These are phyloP conservation scores for Geophilus truncorum DNA, from an alignment of 2,888 invertebrate species.

Conservation along the genomic window DNA sequence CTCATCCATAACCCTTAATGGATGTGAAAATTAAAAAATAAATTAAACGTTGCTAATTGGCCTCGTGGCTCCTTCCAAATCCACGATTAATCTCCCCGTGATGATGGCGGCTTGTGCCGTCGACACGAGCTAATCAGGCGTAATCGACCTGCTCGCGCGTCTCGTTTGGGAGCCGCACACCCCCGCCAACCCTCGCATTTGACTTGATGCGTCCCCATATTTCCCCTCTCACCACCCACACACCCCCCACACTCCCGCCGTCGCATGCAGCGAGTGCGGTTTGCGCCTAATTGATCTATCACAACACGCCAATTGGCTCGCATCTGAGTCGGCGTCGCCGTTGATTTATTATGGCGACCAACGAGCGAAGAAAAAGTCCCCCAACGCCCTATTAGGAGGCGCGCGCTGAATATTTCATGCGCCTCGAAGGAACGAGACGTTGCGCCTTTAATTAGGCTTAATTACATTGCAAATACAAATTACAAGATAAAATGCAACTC, in stretches of 20 bases:
- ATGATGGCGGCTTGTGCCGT: background rate
- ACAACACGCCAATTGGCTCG: slow-evolving; percentile 32
- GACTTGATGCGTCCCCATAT: background rate
- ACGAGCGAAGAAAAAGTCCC: slow-evolving; percentile 1
- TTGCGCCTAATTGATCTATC: slow-evolving; percentile 35
- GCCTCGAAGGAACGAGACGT: slow-evolving; percentile 8
- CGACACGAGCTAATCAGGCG: slow-evolving; percentile 33
- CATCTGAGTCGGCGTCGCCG: background rate
- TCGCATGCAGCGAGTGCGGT: slow-evolving; percentile 29
- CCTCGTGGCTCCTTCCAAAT: slow-evolving; percentile 34
- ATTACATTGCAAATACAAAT: slow-evolving; percentile 34
- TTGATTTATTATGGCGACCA: slow-evolving; percentile 31
- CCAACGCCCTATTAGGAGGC: slow-evolving; percentile 19
- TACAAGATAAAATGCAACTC: slow-evolving; percentile 25
- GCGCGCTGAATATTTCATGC: slow-evolving; percentile 25
- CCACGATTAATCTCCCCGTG: slow-evolving; percentile 36
- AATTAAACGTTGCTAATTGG: slow-evolving; percentile 35
- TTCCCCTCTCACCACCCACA: background rate
- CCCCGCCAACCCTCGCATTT: background rate
- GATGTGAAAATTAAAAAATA: slow-evolving; percentile 29
- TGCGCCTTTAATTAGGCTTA: slow-evolving; percentile 27
- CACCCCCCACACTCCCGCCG: background rate
- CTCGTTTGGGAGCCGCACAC: background rate
- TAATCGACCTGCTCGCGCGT: slow-evolving; percentile 33
- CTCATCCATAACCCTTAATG: slow-evolving; percentile 30